Percentiles rank a stretch among this genome's conserved stretches.
phyloP scores from a whole-genome alignment of 2,888 invertebrate species.

The Eueremaeus valkanovi region DNA sequence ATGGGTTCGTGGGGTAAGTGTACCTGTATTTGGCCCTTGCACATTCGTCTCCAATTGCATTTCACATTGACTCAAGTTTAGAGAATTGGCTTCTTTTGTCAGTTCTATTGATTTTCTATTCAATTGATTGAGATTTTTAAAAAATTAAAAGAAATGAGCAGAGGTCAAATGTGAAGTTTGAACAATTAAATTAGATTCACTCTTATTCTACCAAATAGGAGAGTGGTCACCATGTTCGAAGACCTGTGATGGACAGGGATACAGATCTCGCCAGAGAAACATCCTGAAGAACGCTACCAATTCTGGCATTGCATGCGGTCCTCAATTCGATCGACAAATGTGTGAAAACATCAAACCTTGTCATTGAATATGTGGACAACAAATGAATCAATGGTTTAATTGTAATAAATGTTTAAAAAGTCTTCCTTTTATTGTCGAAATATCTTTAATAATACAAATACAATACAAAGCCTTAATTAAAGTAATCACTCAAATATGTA shows the following conservation, averaged over 20 bases:
- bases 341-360: conserved; percentile 34
- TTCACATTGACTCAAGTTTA: no score
- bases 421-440: not conserved
- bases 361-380: not conserved
- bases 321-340: conserved; percentile 33
- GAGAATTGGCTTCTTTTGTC: no score
- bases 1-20: conserved; percentile 42
- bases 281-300: conserved; percentile 61
- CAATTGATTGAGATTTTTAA: no score
- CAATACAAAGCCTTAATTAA: conserved; percentile 21
- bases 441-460: not conserved
- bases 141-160: no score
- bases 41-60: no score
- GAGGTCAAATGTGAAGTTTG: no score
- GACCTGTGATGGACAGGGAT: conserved; percentile 56
- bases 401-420: conserved; percentile 17
- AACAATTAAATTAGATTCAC: no score
- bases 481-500: not conserved
- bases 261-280: conserved; percentile 62
- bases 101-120: no score
- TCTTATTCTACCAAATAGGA: no score
- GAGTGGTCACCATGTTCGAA: conserved; percentile 43
- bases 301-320: conserved; percentile 63
- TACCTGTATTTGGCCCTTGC: no score
- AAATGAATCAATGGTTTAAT: not conserved